phyloP scores from a whole-genome alignment of 2,113 vertebrate genomes.

The Eulemur macaco region DNA sequence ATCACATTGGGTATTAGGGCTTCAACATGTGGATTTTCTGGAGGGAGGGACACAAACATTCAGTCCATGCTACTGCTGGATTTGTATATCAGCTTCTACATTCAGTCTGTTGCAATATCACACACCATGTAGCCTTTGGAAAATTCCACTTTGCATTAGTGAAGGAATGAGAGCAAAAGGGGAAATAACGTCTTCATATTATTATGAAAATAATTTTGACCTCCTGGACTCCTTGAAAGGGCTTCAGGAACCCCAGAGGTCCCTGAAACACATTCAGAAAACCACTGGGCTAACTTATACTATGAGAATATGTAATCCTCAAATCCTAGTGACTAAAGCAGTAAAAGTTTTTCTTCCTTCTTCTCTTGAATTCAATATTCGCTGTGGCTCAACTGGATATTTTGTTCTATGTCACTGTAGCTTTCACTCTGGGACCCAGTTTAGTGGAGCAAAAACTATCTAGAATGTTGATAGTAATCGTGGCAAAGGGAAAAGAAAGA shows the following conservation, averaged over 20 bases:
- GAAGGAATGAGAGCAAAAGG: neutral
- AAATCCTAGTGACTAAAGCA: neutral
- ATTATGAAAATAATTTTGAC: neutral
- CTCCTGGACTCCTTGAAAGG: neutral
- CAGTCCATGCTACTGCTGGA: neutral
- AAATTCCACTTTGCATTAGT: neutral
- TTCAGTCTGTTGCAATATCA: neutral
- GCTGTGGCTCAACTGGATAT: neutral
- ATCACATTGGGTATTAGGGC: neutral
- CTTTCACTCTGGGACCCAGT: neutral
- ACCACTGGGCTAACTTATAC: neutral
- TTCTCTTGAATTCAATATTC: neutral
- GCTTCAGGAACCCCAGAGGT: neutral
- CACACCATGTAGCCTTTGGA: neutral
- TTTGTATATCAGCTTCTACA: neutral
- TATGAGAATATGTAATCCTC: neutral
- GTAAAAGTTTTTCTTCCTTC: neutral
- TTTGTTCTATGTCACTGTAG: neutral
- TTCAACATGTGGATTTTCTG: neutral
- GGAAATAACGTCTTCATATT: neutral
- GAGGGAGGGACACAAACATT: neutral
- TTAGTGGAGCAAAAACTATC: neutral
- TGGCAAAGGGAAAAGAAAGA: neutral
- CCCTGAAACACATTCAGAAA: neutral
- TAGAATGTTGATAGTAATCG: neutral